Evolutionary conservation across 2,113 vertebrate species (phyloP).

Genomic region (Chionis minor): DNA sequence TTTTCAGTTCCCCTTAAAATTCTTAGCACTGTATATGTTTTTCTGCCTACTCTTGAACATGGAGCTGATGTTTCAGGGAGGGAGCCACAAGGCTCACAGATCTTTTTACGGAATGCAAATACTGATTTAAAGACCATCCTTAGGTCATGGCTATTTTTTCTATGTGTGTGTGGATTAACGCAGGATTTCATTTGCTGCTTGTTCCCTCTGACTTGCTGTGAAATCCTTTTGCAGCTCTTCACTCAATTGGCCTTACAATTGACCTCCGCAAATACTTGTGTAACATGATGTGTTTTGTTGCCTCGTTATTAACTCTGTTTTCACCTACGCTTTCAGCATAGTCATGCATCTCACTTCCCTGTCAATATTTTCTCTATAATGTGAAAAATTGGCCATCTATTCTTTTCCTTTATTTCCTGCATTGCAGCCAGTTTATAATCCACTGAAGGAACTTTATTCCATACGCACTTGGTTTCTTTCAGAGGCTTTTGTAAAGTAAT

Average conservation of each 20-base stretch:
- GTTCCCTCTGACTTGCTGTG: neutral
- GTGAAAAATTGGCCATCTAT: neutral
- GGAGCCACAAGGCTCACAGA: neutral
- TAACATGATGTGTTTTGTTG: neutral
- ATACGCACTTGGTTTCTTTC: neutral
- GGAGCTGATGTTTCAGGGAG: neutral
- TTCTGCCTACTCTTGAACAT: neutral
- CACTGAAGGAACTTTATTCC: neutral
- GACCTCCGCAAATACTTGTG: neutral
- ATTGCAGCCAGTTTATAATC: neutral
- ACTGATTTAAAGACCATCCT: neutral
- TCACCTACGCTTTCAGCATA: neutral
- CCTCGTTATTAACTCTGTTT: neutral
- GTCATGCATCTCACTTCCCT: neutral
- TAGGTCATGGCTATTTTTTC: neutral
- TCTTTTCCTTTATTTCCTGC: neutral
- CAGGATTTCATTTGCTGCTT: neutral
- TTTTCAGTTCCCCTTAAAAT: neutral
- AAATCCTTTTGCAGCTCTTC: neutral
- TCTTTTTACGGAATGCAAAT: neutral
- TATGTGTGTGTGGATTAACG: accelerated
- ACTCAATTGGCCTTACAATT: neutral
- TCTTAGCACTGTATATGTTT: neutral
- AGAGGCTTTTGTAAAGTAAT: neutral
- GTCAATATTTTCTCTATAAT: neutral